Base-by-base conservation (phyloP, 2,888 invertebrate species). In the Heteropelma amictum region DNA sequence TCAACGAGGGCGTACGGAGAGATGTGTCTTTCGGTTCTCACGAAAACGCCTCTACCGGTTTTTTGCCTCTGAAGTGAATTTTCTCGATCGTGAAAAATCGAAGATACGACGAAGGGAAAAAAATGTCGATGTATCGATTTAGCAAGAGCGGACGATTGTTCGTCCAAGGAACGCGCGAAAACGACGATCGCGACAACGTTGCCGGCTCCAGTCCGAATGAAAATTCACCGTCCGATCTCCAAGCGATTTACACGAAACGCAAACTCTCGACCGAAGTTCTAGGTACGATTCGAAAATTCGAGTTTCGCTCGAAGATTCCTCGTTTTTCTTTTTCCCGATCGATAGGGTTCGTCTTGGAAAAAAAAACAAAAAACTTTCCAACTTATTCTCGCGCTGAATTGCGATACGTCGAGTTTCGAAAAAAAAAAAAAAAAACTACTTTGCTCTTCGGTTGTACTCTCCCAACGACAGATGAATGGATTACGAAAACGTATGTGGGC, bases 251-350 rank as follows among this genome's bases (percentile, higher is more conserved):
- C 85, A 95, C 95, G 83, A 95, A 95, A 89, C 94, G 96, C 86
- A 92, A 94, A 82, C 90, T 96, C 86, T 94, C 95, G 86, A 96
- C 96, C 83, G 95, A 96, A 91, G 94, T 96, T 87, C 91, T 95
- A 84, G 96, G 96, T 89, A 85, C 42, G 42, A 71, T 49, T 56
- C n/a, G 71, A n/a, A 49, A 47, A 54, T 51, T 56, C 45, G 49
- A 45, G 45, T 61, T 14, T 40, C 8, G n/a, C 10, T 42, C 26
- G 23, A n/a, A n/a, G n/a, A 14, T 54, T 38, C 14, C 14, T 23
- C 6, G 3, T 35, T 23, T 38, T 38, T 56, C 5, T 19, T 21
- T 21, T 2, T 21, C 4, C 1, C n/a, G 10, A 30, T 81, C 83
- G 26, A 80, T 79, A 69, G 80, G 84, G 79, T 81, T 81, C 76